Evolutionary conservation across 2,797 vertebrate species (phyloP), one percentile per base, ranked within the genome.

Genomic region (Propithecus deckenii): DNA sequence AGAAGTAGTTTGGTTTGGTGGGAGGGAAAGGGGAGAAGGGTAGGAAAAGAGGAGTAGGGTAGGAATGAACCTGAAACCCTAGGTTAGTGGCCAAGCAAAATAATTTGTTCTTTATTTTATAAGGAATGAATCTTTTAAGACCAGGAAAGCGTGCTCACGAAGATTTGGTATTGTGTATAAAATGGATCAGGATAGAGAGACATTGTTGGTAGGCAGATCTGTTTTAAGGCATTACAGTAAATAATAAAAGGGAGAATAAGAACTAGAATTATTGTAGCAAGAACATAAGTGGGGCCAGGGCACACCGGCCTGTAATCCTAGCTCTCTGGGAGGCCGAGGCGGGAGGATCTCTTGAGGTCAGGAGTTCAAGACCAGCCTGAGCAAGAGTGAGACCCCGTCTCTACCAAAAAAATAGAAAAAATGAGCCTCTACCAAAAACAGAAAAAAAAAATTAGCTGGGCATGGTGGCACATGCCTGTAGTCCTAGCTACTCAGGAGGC

Each of bases 211-310:
- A 69, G 76, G 55, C 35, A 95, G 35, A 74, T 61, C 67, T 94
- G 43, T 88, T 94, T 96, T 95, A 86, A 95, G 78, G 7, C 61
- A 86, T 35, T 78, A 32, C 18, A 76, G 41, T 71, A 97, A 96
- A 76, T 93, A 96, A 88, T 78, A 38, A 3, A 79, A 83, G 48
- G 63, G 74, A 95, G 86, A 93, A 87, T 8, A 92, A 88, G 22
- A 91, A 88, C 32, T 95, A 52, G 59, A 87, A 95, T 92, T 96
- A 75, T 32, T 96, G 28, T 97, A 87, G 35, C 78, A 89, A 84
- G 43, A 94, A 94, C 41, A 95, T 13, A 57, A 59, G 15, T 59
- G 61, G 30, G 30, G 14, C 20, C 2, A 7, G 52, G 52, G 52
- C 52, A 55, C 20, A 55, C 20, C 22, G 20, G 52, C 52, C 52